Evolutionary conservation across 2,888 invertebrate genomes (phyloP), one percentile per base, ranked within the genome.

Genomic region (Crossocerus cetratus): DNA sequence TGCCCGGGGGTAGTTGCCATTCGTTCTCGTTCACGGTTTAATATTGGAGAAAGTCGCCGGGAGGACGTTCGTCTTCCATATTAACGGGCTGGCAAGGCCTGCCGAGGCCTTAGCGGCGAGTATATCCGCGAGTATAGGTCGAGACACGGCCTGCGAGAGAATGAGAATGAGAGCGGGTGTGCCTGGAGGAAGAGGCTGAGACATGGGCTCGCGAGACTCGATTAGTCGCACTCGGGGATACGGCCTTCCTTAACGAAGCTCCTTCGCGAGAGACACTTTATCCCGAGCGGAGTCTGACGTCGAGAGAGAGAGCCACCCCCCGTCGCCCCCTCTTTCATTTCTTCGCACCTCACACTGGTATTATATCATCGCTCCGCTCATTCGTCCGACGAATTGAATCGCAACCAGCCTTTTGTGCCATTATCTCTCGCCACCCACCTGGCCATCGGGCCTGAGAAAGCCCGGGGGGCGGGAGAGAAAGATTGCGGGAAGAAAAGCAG

Each of bases 91-190:
- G 16, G 49, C 16, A 49, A 16, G 32, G 4, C 14, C 49, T 16
- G 0, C 14, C 49, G 49, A 49, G 49, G 49, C 14, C n/a, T n/a
- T n/a, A n/a, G n/a, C 49, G 16, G 49, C 2, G 49, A 49, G 14
- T 49, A 49, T 49, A 49, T 49, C 49, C 49, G 16, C 11, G 49
- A 16, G n/a, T 49, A 16, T 49, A 49, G 49, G 49, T 16, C 49
- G 49, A 1, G n/a, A 13, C 1, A 13, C 20, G 55, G 14, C 16
- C 11, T 18, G 61, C 23, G 44, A 20, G 61, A 45, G 44, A 61
- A 43, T 42, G 61, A 61, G 44, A 61, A 42, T 53, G 64, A 64
- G 54, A 64, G 55, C 23, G 64, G 53, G 64, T 54, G 53, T 18
- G 62, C 18, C 21, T 13, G 18, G 49, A 49, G 49, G n/a, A 49